Evolutionary conservation across 2,113 vertebrate species (phyloP), one percentile per base, ranked within the genome.

Genomic region (Xenopus laevis): DNA sequence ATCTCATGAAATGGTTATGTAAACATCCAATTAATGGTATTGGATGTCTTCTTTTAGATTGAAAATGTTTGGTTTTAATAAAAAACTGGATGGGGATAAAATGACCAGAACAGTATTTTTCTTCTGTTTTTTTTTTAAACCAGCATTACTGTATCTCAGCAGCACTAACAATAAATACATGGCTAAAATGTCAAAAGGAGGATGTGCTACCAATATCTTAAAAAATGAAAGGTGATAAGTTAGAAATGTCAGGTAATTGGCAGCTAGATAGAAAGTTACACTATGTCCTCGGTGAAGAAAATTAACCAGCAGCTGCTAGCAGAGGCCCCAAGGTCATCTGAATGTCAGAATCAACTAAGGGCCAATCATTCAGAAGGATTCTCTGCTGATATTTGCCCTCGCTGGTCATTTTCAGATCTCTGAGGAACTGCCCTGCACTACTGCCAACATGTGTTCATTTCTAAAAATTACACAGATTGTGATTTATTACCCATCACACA

Each of bases 401-500:
- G 85, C 90, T 86, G 87, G 84, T 87, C 91, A 86, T 89, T 90
- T 85, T 79, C 86, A 82, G 85, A 85, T 92, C 90, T 90, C 93
- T 71, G 79, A 89, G 86, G 87, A 86, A 80, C 88, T 92, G 93
- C 91, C 90, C 89, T 79, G 86, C 92, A 93, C 89, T 86, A 87
- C 89, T 88, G 88, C 90, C 87, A 89, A 84, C 85, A 91, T 91
- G 84, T 89, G 88, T 88, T 90, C 87, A 90, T 93, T 91, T 88
- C 90, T 86, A 92, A 91, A 95, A 95, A 92, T 93, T 92, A 92
- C 90, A 91, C 84, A 89, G 90, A 94, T 95, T 94, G 93, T 97
- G 95, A 99, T 98, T 95, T 98, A 99, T 98, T 94, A 92, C 93
- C 93, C 89, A 93, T 93, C 87, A 89, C 85, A 15, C 84, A 85